These are phyloP conservation scores for Myioborus melanocephalus DNA, from an alignment of 2,797 vertebrate genomes.

Conservation along the genomic window DNA sequence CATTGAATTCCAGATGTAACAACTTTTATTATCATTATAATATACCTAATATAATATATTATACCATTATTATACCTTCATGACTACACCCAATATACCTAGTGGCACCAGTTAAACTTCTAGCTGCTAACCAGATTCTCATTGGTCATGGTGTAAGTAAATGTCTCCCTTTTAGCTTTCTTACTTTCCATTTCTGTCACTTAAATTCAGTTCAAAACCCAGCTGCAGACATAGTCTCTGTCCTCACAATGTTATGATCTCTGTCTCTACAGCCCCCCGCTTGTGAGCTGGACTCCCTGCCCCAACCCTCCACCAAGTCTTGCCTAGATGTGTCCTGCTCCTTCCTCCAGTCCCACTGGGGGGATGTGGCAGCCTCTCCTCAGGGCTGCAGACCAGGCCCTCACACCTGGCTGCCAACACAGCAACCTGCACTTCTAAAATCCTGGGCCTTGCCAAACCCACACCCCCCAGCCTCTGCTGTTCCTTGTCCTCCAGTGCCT, in stretches of 20 bases:
- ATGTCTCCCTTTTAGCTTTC: not conserved
- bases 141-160: not conserved
- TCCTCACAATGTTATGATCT: not conserved
- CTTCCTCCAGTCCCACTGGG: not conserved
- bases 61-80: not conserved
- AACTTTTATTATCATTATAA: not conserved
- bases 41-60: not conserved
- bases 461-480: not conserved
- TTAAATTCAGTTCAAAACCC: not conserved
- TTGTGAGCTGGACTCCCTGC: not conserved
- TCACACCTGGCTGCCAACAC: not conserved
- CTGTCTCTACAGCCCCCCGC: not conserved
- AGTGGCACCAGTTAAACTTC: not conserved
- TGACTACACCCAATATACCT: not conserved
- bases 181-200: not conserved
- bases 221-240: not conserved
- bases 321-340: not conserved
- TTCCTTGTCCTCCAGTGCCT: not conserved
- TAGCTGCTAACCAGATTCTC: not conserved
- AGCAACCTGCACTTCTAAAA: not conserved
- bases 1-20: not conserved
- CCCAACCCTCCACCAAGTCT: not conserved
- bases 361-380: not conserved
- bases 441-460: not conserved
- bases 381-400: not conserved